Conservation (phyloP, 1,140 invertebrate genomes). For the Drosophila fuyamai region DNA sequence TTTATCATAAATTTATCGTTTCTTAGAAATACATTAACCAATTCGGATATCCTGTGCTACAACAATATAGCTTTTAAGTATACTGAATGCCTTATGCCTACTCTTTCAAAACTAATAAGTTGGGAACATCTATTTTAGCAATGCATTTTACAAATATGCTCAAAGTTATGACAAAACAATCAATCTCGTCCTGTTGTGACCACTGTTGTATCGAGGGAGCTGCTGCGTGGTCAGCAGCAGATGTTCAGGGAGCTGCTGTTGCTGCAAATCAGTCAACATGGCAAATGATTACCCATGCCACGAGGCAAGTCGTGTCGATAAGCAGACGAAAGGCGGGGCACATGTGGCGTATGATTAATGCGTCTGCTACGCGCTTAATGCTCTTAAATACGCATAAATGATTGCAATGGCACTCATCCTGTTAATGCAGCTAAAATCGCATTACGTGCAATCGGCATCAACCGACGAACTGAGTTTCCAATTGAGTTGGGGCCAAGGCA, state of each 20-base stretch:
- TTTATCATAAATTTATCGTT: too few species aligned
- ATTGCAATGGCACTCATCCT: conserved; percentile 39
- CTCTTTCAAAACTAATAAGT: background rate
- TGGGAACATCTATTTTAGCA: too few species aligned
- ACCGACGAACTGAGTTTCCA: background rate
- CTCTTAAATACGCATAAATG: conserved; percentile 62
- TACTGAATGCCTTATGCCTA: too few species aligned
- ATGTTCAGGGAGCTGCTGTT: conserved; percentile 11
- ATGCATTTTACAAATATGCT: too few species aligned
- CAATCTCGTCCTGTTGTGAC: background rate
- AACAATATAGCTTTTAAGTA: too few species aligned
- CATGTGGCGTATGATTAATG: conserved; percentile 70
- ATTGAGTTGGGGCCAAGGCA: conserved; percentile 10
- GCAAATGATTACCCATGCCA: conserved; percentile 35
- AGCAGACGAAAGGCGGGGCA: conserved; percentile 33
- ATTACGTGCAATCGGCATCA: conserved; percentile 24
- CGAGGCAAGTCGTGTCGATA: conserved; percentile 38
- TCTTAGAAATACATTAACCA: too few species aligned
- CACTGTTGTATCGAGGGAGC: conserved; percentile 7
- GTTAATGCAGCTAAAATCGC: conserved; percentile 43
- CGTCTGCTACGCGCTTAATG: conserved; percentile 55
- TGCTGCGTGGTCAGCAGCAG: conserved; percentile 30
- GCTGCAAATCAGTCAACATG: conserved; percentile 59
- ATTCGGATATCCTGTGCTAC: too few species aligned
- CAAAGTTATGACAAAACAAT: background rate